A percentile compares a stretch with the other conserved stretches of the same genome.
These are phyloP conservation scores for Athetis lepigone DNA, from an alignment of 2,888 invertebrate genomes.

Conservation along the genomic window DNA sequence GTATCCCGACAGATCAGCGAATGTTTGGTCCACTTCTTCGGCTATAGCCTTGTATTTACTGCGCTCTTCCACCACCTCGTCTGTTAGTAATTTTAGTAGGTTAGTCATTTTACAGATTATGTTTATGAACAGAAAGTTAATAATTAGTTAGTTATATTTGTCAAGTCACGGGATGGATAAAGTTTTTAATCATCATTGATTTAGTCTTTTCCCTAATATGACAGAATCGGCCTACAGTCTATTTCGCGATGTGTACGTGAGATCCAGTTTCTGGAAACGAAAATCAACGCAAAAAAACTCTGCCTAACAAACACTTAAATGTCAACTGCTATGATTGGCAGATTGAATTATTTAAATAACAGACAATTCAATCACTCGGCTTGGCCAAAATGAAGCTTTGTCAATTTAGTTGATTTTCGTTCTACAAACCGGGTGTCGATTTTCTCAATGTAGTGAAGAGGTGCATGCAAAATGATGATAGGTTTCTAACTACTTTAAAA, in stretches of 20 bases:
- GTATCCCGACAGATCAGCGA: slow-evolving; percentile 98
- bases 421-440: background rate
- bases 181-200: background rate
- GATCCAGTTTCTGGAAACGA: background rate
- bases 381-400: background rate
- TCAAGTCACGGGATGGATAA: background rate
- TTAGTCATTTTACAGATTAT: slow-evolving; percentile 64
- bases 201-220: background rate
- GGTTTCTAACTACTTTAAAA: slow-evolving; percentile 6
- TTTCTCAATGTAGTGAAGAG: background rate
- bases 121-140: background rate
- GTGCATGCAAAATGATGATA: slow-evolving; percentile 18
- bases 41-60: slow-evolving; percentile 99
- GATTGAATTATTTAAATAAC: background rate
- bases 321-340: background rate
- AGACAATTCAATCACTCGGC: background rate
- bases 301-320: background rate
- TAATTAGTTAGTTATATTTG: slow-evolving; percentile 8
- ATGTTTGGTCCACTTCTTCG: slow-evolving; percentile 99
- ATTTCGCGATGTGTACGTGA: background rate
- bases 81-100: slow-evolving; percentile 90
- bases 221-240: background rate
- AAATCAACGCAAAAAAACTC: background rate
- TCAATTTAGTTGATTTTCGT: background rate
- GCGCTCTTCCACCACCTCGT: slow-evolving; percentile 97